phyloP scores from a whole-genome alignment of 2,113 vertebrate species.

The Odocoileus hemionus region DNA sequence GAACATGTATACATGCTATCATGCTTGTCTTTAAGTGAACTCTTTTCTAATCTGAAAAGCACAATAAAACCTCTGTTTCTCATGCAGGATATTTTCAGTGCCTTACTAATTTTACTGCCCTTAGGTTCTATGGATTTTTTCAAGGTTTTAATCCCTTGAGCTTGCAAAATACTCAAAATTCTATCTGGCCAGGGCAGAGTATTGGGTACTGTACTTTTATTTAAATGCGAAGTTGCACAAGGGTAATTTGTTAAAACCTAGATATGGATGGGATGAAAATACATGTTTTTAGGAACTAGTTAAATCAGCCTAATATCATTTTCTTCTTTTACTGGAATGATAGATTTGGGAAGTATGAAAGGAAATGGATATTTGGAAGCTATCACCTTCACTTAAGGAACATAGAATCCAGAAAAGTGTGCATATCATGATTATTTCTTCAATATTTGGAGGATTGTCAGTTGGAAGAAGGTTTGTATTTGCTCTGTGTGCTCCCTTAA shows the following conservation, averaged over 20 bases:
- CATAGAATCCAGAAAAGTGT: neutral
- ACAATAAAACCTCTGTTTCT: neutral
- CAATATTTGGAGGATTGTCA: neutral
- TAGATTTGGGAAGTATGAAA: neutral
- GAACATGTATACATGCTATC: neutral
- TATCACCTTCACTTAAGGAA: neutral
- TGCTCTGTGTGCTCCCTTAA: neutral
- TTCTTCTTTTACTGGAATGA: neutral
- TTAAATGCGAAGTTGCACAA: neutral
- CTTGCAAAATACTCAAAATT: neutral
- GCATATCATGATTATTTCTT: neutral
- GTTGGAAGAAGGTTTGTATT: neutral
- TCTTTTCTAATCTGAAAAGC: neutral
- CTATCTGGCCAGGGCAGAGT: neutral
- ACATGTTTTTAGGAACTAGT: neutral
- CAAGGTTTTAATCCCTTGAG: neutral
- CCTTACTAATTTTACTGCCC: neutral
- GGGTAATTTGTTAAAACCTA: neutral
- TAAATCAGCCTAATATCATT: neutral
- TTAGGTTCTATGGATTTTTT: neutral
- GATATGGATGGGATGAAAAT: neutral
- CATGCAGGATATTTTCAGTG: neutral
- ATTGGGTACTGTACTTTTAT: neutral
- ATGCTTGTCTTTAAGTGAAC: neutral
- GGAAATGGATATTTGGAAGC: neutral